Percentiles rank a stretch among this genome's conserved stretches.
Conservation (phyloP, 23 tunicate genomes). For the Halocynthia aurantium region DNA sequence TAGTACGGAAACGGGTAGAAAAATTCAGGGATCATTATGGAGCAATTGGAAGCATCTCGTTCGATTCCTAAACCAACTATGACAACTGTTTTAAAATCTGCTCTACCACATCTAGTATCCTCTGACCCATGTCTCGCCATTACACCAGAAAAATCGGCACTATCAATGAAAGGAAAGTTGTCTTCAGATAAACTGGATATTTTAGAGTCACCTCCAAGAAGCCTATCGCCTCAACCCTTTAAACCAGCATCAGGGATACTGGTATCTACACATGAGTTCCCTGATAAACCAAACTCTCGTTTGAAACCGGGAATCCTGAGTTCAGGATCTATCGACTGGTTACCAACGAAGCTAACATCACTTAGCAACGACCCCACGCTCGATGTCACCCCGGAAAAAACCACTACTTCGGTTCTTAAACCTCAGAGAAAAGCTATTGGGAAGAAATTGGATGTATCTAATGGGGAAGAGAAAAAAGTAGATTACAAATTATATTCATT, state of each 20-base stretch:
- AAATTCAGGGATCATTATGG: no score
- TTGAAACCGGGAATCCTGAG: not conserved
- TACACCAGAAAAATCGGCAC: slow-evolving; percentile 12
- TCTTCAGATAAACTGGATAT: no score
- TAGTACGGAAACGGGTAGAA: no score
- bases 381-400: slow-evolving; percentile 71
- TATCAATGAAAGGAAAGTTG: not conserved
- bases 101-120: not conserved
- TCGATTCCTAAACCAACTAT: slow-evolving; percentile 5
- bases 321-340: slow-evolving; percentile 25
- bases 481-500: no score
- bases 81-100: not conserved
- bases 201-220: no score
- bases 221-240: no score
- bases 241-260: no score
- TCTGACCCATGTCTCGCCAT: not conserved
- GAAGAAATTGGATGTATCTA: no score
- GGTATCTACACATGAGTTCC: no score
- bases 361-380: slow-evolving; percentile 53
- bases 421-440: not conserved
- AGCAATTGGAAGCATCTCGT: not conserved
- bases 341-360: slow-evolving; percentile 70
- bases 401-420: not conserved
- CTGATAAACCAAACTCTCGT: no score
- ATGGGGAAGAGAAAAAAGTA: no score